phyloP scores from a whole-genome alignment of 2,888 invertebrate genomes.

The Nemapogon koenigi region DNA sequence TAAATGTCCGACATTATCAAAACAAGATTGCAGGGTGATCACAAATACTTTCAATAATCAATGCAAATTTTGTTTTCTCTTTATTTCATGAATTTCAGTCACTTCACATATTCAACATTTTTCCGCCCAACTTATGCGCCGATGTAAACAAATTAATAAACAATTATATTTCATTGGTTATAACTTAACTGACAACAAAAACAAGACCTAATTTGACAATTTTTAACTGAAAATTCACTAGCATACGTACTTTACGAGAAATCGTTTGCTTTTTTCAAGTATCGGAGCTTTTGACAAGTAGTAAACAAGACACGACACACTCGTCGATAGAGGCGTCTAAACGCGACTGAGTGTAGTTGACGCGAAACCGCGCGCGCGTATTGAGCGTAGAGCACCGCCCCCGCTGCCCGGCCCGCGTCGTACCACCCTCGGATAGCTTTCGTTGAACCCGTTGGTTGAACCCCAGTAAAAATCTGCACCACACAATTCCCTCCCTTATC shows the following conservation, averaged over 20 bases:
- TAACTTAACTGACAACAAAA: not conserved
- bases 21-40: too few relatives aligned
- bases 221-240: not conserved
- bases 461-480: too few relatives aligned
- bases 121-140: constrained; percentile 26
- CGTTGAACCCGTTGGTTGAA: too few relatives aligned
- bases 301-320: constrained; percentile 25
- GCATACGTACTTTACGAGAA: constrained; percentile 42
- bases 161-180: constrained; percentile 18
- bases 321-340: constrained; percentile 38
- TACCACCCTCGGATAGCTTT: constrained; percentile 24
- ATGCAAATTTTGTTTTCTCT: too few relatives aligned
- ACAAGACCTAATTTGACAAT: not conserved
- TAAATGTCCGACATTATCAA: too few relatives aligned
- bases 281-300: constrained; percentile 47
- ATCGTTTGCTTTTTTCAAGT: constrained; percentile 34
- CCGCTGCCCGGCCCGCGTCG: constrained; percentile 35
- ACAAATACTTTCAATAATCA: too few relatives aligned
- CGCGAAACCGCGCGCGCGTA: constrained; percentile 56
- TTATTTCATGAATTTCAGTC: too few relatives aligned
- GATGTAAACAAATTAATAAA: constrained; percentile 13
- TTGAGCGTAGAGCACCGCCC: constrained; percentile 44
- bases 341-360: constrained; percentile 37
- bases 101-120: too few relatives aligned
- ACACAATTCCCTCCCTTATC: too few relatives aligned